These are phyloP conservation scores for Ibycter americanus DNA, from an alignment of 2,797 vertebrate genomes.

Conservation along the genomic window DNA sequence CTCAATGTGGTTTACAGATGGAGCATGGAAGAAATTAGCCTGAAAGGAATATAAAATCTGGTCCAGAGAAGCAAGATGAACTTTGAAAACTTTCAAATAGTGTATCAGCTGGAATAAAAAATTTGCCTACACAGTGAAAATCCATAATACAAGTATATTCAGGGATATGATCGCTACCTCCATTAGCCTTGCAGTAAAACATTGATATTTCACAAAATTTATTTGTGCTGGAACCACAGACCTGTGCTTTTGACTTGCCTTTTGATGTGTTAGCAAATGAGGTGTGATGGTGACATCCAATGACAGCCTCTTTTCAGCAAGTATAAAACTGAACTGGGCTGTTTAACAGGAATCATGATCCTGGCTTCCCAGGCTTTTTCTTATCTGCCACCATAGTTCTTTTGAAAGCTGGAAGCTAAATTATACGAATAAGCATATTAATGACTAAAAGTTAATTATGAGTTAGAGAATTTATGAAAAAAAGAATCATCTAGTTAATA, in stretches of 20 bases:
- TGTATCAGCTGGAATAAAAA: neutral
- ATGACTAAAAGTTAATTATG: constrained; percentile 9
- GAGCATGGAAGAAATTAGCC: neutral
- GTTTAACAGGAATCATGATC: neutral
- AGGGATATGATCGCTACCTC: neutral
- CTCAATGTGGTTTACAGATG: neutral
- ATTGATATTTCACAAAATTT: neutral
- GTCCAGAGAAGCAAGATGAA: neutral
- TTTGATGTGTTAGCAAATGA: neutral
- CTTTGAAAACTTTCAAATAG: neutral
- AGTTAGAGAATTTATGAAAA: neutral
- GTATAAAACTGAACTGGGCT: neutral
- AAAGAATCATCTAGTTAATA: constrained; percentile 49
- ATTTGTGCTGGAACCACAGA: neutral
- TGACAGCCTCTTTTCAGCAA: neutral
- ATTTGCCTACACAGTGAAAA: neutral
- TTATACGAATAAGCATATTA: constrained; percentile 71
- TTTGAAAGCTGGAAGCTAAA: constrained; percentile 55
- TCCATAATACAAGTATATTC: neutral
- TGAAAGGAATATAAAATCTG: neutral
- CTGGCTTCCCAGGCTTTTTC: neutral
- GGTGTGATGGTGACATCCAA: neutral
- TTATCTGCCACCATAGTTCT: neutral
- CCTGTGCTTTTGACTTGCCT: neutral
- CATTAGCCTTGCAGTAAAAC: neutral